A percentile compares a stretch with the other conserved stretches of the same genome.
phyloP scores from a whole-genome alignment of 2,113 vertebrate genomes.

The Bungarus multicinctus region DNA sequence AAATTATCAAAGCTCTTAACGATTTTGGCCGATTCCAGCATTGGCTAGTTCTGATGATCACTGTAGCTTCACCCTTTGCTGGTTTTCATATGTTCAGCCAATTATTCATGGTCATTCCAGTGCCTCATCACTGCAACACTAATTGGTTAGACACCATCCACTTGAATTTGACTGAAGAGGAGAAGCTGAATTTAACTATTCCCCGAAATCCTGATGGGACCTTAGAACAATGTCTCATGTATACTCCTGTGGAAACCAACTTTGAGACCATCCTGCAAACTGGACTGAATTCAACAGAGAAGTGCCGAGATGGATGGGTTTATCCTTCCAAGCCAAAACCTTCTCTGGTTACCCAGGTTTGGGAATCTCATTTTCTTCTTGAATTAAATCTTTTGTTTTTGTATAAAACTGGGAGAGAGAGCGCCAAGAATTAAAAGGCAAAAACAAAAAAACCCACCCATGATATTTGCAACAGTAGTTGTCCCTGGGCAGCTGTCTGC shows the following conservation, averaged over 20 bases:
- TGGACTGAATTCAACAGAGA: constrained; percentile 71
- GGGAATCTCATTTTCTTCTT: not conserved
- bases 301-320: constrained; percentile 71
- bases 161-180: constrained; percentile 72
- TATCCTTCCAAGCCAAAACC: constrained; percentile 63
- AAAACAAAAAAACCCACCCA: not conserved
- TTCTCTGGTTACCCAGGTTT: constrained; percentile 72
- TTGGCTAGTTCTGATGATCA: constrained; percentile 67
- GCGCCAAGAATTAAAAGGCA: not conserved
- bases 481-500: not conserved
- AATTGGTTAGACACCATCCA: constrained; percentile 73
- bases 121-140: constrained; percentile 79
- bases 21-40: constrained; percentile 84
- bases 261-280: constrained; percentile 69
- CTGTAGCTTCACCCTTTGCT: constrained; percentile 60
- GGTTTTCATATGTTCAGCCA: constrained; percentile 81
- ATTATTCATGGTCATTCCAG: constrained; percentile 72
- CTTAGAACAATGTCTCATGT: constrained; percentile 80
- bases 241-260: constrained; percentile 64
- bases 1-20: constrained; percentile 76
- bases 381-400: not conserved
- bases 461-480: not conserved
- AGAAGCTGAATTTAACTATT: constrained; percentile 74
- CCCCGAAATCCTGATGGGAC: constrained; percentile 60
- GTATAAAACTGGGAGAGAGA: not conserved